These are phyloP conservation scores for Orthonyx spaldingii DNA, from an alignment of 2,113 vertebrate species.

Conservation along the genomic window DNA sequence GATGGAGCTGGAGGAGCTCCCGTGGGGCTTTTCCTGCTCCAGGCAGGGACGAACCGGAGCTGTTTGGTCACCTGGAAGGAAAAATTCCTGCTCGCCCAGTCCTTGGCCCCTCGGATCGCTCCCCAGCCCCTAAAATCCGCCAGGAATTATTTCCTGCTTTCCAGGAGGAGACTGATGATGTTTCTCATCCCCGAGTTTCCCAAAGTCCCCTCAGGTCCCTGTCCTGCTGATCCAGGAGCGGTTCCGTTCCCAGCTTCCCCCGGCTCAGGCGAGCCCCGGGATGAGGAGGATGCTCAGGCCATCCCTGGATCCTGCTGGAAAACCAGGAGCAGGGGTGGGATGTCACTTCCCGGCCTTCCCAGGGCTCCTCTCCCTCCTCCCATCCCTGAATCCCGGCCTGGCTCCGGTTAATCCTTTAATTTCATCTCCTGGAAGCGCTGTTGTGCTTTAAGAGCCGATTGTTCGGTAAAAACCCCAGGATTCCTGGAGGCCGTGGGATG, in stretches of 20 bases:
- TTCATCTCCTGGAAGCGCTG: neutral
- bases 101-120: neutral
- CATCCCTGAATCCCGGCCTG: accelerated
- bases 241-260: neutral
- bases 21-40: neutral
- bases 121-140: neutral
- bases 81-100: neutral
- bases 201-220: neutral
- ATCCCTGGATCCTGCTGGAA: neutral
- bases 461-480: neutral
- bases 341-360: neutral
- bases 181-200: neutral
- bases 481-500: neutral
- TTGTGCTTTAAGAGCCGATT: neutral
- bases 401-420: neutral
- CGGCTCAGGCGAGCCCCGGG: neutral
- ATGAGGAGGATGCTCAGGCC: neutral
- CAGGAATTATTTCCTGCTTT: neutral
- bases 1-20: neutral
- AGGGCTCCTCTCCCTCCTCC: neutral
- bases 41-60: accelerated
- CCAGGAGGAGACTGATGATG: accelerated
- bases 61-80: neutral
- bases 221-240: neutral
- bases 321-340: accelerated